Conservation (phyloP, 2,113 vertebrate species). For the Pseudopodoces humilis region DNA sequence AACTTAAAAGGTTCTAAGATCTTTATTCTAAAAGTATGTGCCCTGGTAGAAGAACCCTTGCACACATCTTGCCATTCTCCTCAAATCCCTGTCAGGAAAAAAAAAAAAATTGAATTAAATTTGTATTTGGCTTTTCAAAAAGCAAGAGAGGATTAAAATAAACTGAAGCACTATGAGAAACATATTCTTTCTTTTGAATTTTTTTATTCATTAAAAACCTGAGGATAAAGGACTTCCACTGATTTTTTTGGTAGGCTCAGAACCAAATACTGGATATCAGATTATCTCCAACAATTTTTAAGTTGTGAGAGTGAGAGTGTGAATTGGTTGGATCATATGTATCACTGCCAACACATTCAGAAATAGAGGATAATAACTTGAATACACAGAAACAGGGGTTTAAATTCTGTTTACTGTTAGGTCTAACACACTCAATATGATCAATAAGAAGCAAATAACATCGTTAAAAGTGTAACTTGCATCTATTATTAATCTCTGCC, state of each 20-base stretch:
- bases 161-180: constrained; percentile 19
- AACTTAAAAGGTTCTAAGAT: neutral
- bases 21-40: neutral
- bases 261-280: neutral
- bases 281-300: constrained; percentile 49
- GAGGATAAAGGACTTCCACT: neutral
- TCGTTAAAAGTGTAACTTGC: constrained; percentile 4
- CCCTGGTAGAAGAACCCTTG: neutral
- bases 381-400: constrained; percentile 36
- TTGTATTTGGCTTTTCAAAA: constrained; percentile 10
- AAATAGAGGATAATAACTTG: constrained; percentile 40
- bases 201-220: neutral
- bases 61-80: neutral
- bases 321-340: constrained; percentile 39
- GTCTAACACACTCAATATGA: constrained; percentile 41
- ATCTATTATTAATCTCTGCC: neutral
- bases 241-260: neutral
- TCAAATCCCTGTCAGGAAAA: neutral
- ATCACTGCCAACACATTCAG: constrained; percentile 51
- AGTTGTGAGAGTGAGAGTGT: neutral
- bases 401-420: constrained; percentile 45
- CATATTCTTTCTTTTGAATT: neutral
- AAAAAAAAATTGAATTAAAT: neutral
- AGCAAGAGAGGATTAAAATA: constrained; percentile 19
- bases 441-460: constrained; percentile 12